phyloP scores from a whole-genome alignment of 2,888 invertebrate genomes.

The Oscheius onirici region DNA sequence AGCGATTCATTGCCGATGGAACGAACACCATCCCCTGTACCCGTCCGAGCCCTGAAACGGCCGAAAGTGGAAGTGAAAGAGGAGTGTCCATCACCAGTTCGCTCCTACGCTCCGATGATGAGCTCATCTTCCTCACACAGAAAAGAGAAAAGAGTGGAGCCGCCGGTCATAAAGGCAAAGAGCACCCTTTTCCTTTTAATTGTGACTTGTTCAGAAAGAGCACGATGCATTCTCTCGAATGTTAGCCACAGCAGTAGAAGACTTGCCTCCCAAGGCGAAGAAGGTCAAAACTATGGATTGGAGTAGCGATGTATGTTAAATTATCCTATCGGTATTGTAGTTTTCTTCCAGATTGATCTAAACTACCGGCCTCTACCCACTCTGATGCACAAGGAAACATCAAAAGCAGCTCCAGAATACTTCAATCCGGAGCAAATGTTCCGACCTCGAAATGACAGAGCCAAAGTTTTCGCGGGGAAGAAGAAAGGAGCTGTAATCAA shows the following conservation, averaged over 20 bases:
- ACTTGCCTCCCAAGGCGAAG: neutral
- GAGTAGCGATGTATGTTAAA: neutral
- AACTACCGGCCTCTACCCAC: conserved; percentile 34
- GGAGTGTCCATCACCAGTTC: neutral
- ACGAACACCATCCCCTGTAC: neutral
- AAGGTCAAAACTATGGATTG: conserved; percentile 11
- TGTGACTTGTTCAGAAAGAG: conserved; percentile 7
- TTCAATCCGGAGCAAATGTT: conserved; percentile 39
- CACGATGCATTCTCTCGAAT: conserved; percentile 17
- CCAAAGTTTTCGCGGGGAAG: conserved; percentile 21
- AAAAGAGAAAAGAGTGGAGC: neutral
- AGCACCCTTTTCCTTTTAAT: neutral
- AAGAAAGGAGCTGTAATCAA: conserved; percentile 34
- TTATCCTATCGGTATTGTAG: neutral
- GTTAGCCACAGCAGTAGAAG: neutral
- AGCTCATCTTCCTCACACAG: neutral
- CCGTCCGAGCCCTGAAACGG: neutral
- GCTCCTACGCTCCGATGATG: too few species aligned
- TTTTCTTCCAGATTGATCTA: conserved; percentile 18
- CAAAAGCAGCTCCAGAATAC: conserved; percentile 11
- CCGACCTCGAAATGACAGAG: conserved; percentile 31
- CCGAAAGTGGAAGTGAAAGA: neutral
- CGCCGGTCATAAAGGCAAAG: neutral
- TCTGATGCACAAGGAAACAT: too few species aligned
- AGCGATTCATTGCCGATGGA: neutral